Percentiles rank a stretch among this genome's conserved stretches.
phyloP scores from a whole-genome alignment of 2,113 vertebrate species.

The Heterotilapia buettikoferi region DNA sequence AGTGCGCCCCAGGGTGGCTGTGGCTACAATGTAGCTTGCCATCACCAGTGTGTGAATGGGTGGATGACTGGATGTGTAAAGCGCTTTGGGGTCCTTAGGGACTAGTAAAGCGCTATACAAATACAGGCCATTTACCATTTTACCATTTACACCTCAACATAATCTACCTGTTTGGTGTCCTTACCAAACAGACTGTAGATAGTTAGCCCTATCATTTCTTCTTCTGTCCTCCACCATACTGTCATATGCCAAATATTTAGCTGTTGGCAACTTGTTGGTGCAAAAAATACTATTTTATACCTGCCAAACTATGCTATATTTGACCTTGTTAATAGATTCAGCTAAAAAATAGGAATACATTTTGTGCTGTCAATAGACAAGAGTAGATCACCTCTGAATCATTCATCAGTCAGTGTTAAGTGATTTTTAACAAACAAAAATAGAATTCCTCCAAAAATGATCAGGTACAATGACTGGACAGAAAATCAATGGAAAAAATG shows the following conservation, averaged over 20 bases:
- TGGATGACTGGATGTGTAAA: too few relatives aligned
- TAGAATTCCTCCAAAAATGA: background rate
- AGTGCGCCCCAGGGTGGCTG: too few relatives aligned
- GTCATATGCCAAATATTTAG: background rate
- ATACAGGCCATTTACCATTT: too few relatives aligned
- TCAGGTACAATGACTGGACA: background rate
- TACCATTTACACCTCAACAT: too few relatives aligned
- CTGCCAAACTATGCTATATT: background rate
- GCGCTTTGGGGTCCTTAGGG: too few relatives aligned
- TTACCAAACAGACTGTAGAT: background rate
- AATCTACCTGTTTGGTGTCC: background rate
- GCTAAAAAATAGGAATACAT: rapidly evolving
- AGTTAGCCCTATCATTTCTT: background rate
- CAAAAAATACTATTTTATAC: background rate
- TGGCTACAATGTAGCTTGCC: too few relatives aligned
- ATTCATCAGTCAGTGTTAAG: too few relatives aligned
- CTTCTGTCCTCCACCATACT: background rate
- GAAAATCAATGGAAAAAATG: background rate
- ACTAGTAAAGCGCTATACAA: too few relatives aligned
- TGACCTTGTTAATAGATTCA: background rate
- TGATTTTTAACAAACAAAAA: background rate
- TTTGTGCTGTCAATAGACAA: background rate
- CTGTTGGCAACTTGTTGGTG: rapidly evolving
- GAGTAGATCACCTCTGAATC: too few relatives aligned
- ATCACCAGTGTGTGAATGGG: too few relatives aligned